Evolutionary conservation across 2,888 invertebrate genomes (phyloP), one percentile per base, ranked within the genome.

Genomic region (Sinodicranocentrus sp.): DNA sequence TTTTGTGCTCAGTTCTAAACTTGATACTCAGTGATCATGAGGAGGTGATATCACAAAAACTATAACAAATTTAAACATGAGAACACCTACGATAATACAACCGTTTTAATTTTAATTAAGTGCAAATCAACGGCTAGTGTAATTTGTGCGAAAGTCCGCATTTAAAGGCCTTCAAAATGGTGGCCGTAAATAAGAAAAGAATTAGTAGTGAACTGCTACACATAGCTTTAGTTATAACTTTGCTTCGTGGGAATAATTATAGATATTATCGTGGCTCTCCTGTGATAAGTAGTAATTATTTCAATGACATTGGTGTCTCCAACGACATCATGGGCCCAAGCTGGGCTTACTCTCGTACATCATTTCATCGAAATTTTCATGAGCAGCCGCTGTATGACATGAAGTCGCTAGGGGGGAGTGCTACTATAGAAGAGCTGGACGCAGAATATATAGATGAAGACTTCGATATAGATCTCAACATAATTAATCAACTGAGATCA

Each of bases 141-240:
- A 39, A 2, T 25, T 28, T 54, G 17, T 19, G 28, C 19, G 44
- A 25, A 70, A n/a, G n/a, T n/a, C n/a, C 3, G 23, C 23, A 10
- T 19, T 71, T 8, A 43, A 59, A 15, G 25, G n/a, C 23, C 43
- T 48, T 59, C 63, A 84, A 84, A 70, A 86, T 86, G 86, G 84
- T 80, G 57, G 70, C 73, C 17, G 15, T 71, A n/a, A 84, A 82
- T n/a, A 87, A 87, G 68, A 84, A 86, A 76, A 44, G 85, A 26
- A 88, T 88, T 23, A 86, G 87, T 10, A 86, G 84, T 17, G 86
- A 87, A 63, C 52, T 88, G 70, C 67, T 88, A 8, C 88, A 88
- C n/a, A 84, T 87, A 48, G 88, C 88, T n/a, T 26, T 88, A 19
- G 85, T 88, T 19, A 82, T 88, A n/a, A 78, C 87, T 43, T 84